Conservation (phyloP, 2,888 invertebrate genomes). For the Leucania comma region DNA sequence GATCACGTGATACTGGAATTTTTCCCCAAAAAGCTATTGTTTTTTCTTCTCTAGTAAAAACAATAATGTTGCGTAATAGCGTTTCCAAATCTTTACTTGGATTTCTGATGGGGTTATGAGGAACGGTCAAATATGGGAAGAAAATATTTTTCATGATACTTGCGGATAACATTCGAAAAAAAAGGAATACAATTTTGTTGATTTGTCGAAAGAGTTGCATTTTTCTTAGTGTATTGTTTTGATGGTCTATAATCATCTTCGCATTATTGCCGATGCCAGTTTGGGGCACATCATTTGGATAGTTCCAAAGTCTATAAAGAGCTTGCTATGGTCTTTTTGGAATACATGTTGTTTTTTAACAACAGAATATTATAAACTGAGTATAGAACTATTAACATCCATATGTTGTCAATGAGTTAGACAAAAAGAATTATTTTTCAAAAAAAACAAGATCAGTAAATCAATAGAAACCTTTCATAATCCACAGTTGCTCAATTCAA, state of each 20-base stretch:
- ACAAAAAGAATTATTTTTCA: neutral
- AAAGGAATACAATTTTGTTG: too few species aligned
- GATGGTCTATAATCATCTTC: too few species aligned
- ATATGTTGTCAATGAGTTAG: neutral
- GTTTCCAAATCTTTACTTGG: neutral
- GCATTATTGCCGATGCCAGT: too few species aligned
- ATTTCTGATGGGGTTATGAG: neutral
- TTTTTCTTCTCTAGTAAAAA: constrained; percentile 8
- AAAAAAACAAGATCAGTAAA: neutral
- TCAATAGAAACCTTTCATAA: neutral
- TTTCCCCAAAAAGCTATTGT: constrained; percentile 7
- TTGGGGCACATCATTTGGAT: too few species aligned
- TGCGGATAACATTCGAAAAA: neutral
- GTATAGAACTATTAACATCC: too few species aligned
- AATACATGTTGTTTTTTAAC: too few species aligned
- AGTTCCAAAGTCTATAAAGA: too few species aligned
- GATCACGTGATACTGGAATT: constrained; percentile 29
- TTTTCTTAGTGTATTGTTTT: too few species aligned
- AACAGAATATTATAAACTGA: too few species aligned
- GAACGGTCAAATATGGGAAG: neutral
- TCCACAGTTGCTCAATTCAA: neutral
- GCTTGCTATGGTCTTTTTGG: too few species aligned
- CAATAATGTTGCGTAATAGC: constrained; percentile 9
- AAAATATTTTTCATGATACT: too few species aligned
- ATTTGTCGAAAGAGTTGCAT: too few species aligned